Base-by-base conservation (phyloP, 2,797 vertebrate genomes). In the Pangasius larnaudii region DNA sequence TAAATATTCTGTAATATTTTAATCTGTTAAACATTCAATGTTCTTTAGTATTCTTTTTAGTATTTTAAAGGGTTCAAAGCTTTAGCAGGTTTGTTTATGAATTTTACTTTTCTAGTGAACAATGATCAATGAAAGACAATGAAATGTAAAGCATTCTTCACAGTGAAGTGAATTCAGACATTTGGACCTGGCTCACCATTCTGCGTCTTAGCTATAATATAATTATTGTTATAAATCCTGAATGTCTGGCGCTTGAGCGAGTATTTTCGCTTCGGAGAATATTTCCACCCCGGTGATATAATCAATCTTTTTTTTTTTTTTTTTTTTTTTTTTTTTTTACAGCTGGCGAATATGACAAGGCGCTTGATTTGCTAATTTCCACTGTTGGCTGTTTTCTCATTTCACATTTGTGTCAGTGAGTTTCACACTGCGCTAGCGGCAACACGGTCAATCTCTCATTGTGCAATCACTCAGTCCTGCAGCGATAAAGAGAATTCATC, bases 331-430 rank as follows among this genome's bases (percentile, higher is more conserved):
- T 30, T 51, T 67, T 30, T 33, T 24, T 49, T 59, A 14, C 14
- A 30, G 67, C 30, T 13, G 39, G 0, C 2, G 24, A 33, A 65
- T 39, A 33, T 67, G 81, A 77, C 71, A 67, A 51, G 65, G 27
- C 33, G 8, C 24, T 53, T 33, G 81, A 88, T 88, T 72, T 36
- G 80, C 69, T 84, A 77, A 78, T 84, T 88, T 84, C 42, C 71
- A 88, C 58, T 42, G n/a, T 39, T 67, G 81, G 69, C 87, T 75
- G 69, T 83, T 87, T 87, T 77, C 74, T 65, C 42, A 53, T 67
- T 86, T 63, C 69, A 36, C 33, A 39, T 74, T 85, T 51, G 10
- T 86, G 59, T 78, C 74, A 51, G 59, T 24, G 59, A 65, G 74
- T 79, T 87, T 77, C 81, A 14, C 72, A n/a, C 56, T 1, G 49